phyloP scores from a whole-genome alignment of 1,140 invertebrate genomes.

The Hydropsyche tenuis region DNA sequence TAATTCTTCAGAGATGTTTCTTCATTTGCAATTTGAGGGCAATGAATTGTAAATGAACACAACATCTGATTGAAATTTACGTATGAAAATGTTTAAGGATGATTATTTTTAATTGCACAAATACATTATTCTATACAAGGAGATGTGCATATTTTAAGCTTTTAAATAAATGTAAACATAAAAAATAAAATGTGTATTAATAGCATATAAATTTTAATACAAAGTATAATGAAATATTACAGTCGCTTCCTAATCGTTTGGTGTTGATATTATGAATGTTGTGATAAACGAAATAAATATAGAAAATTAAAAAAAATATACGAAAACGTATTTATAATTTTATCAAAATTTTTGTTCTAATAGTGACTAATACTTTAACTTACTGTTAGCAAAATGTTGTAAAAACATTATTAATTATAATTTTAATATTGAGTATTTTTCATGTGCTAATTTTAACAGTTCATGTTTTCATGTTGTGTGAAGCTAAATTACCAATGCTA shows the following conservation, averaged over 20 bases:
- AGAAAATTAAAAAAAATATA: neutral
- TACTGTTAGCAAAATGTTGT: neutral
- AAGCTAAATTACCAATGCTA: neutral
- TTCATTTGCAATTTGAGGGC: conserved; percentile 43
- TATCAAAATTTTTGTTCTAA: neutral
- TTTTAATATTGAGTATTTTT: conserved; percentile 6
- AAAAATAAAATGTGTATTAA: conserved; percentile 17
- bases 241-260: neutral
- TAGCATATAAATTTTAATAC: conserved; percentile 26
- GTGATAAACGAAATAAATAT: neutral
- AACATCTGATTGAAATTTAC: conserved; percentile 23
- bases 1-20: conserved; percentile 20
- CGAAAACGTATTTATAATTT: neutral
- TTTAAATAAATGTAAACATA: conserved; percentile 10
- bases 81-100: neutral
- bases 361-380: neutral
- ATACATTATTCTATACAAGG: conserved; percentile 33
- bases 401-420: neutral
- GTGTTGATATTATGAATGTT: neutral
- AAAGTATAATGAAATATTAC: neutral
- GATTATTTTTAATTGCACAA: conserved; percentile 22
- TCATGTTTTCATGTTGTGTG: too few species aligned
- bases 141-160: conserved; percentile 3
- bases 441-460: neutral
- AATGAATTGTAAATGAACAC: conserved; percentile 42